Base-by-base conservation (phyloP, 2,113 vertebrate genomes). In the Leiothrix lutea region DNA sequence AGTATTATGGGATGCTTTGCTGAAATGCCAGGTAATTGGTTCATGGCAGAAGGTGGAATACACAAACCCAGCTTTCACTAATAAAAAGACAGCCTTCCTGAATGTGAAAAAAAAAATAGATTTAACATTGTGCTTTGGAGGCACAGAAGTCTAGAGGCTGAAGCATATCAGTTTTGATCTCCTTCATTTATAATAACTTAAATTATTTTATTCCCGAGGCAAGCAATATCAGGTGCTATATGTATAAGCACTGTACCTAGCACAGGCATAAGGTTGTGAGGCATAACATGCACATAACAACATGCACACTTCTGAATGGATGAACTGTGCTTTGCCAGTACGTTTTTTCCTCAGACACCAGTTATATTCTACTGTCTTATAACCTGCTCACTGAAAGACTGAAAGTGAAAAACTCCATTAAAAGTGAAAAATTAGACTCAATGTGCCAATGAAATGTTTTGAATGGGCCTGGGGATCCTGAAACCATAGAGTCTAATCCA, bases 161-260 rank as follows among this genome's bases (percentile, higher is more conserved):
- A 75, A 33, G 10, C 3, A 3, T 62, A 58, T 7, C 12, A 13
- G 14, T 67, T 82, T 84, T 62, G 6, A 28, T 56, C 44, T 58
- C 35, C 22, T 66, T 57, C 8, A 53, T 44, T 87, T 89, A n/a
- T 62, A 58, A 29, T 17, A 12, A 23, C 19, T 78, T 67, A 15
- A 38, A 66, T 80, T 40, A n/a, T 80, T 90, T 80, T 70, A 35
- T 70, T 91, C 26, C 19, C 62, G 31, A 11, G 17, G 29, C 29
- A 92, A 56, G 20, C 0, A 0, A 11, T 86, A 44, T 23, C 11
- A 26, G 8, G 19, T 86, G 12, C 33, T 31, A 1, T 35, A 20
- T 23, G 11, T 73, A 11, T 66, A 67, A 58, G 19, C 60, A 9
- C 25, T 57, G 31, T 14, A 31, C 20, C 8, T 48, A 51, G 20